Base-by-base conservation (phyloP, 1,140 invertebrate genomes). In the Ctenoplectra terminalis region DNA sequence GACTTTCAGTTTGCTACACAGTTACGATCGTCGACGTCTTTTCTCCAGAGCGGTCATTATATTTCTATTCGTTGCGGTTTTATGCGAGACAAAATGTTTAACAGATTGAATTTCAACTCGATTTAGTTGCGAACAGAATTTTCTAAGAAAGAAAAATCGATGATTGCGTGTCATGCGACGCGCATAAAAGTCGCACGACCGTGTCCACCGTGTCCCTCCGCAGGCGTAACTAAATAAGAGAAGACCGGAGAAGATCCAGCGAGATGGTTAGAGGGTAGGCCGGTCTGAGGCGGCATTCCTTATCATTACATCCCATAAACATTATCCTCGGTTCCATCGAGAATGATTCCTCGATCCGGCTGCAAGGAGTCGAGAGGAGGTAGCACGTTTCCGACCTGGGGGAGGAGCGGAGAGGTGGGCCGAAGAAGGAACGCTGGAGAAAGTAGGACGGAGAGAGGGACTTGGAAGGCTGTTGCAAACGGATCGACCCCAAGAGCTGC, bases 291-390 rank as follows among this genome's bases (percentile, higher is more conserved):
- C 64, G 52, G 50, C 63, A 87, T 84, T 81, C 73, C 85, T 87
- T 87, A 87, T 87, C 86, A 87, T 87, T 87, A 83, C 64, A 52
- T 69, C 61, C 58, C 77, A 70, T 87, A 84, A 84, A 78, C 63
- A 87, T 81, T 87, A 87, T 87, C 86, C 86, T 84, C 82, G 85
- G 86, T 72, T 66, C 85, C 86, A 87, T 87, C 86, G 86, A 87
- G 85, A 87, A 87, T 87, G 86, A 87, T 87, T 87, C 71, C 82
- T n/a, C 74, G 85, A 87, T 69, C 82, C 77, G 86, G 86, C 70
- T 84, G 61, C 50, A 52, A 87, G 85, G 48, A 87, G 29, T 26
- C 67, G 15, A 37, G 63, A 52, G 76, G 86, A 87, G 85, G 86
- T 87, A 69, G 85, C 82, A 58, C 74, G 78, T 75, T 61, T 50